phyloP scores from a whole-genome alignment of 64 coral and sea anemone genomes.

The Montipora foliosa region DNA sequence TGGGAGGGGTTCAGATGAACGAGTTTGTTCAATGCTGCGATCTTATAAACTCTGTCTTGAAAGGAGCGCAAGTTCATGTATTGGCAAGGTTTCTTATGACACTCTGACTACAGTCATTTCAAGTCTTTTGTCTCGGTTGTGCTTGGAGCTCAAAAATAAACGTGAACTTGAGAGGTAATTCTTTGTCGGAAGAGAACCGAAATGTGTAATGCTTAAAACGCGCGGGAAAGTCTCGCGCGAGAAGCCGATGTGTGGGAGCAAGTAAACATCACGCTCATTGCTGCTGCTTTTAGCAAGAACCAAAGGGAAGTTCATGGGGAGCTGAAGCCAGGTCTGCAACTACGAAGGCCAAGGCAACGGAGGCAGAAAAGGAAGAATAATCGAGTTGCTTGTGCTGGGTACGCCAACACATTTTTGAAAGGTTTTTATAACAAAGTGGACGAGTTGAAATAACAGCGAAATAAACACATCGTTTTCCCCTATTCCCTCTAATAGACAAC shows the following conservation, averaged over 20 bases:
- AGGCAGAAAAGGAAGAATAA: too few relatives aligned
- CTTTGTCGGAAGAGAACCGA: not conserved
- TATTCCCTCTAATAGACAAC: too few relatives aligned
- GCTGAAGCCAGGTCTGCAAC: too few relatives aligned
- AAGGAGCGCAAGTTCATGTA: not conserved
- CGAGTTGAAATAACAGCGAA: too few relatives aligned
- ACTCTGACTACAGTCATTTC: slow-evolving; percentile 3
- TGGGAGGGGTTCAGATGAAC: not conserved
- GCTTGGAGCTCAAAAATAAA: not conserved
- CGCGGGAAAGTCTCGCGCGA: not conserved
- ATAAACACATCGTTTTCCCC: too few relatives aligned
- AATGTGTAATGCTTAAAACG: not conserved
- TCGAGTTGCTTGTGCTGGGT: too few relatives aligned
- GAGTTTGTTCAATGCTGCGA: not conserved
- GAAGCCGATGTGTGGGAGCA: not conserved
- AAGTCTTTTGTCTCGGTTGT: slow-evolving; percentile 2
- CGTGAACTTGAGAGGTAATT: not conserved
- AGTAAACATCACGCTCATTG: not conserved
- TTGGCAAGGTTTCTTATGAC: not conserved
- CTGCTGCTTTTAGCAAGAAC: not conserved
- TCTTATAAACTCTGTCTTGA: slow-evolving; percentile 21
- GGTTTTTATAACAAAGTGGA: too few relatives aligned
- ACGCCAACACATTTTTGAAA: too few relatives aligned
- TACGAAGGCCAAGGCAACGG: too few relatives aligned
- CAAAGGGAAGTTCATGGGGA: not conserved